A percentile compares a stretch with the other conserved stretches of the same genome.
Conservation (phyloP, 2,113 vertebrate genomes). For the Phylloscopus trochilus region DNA sequence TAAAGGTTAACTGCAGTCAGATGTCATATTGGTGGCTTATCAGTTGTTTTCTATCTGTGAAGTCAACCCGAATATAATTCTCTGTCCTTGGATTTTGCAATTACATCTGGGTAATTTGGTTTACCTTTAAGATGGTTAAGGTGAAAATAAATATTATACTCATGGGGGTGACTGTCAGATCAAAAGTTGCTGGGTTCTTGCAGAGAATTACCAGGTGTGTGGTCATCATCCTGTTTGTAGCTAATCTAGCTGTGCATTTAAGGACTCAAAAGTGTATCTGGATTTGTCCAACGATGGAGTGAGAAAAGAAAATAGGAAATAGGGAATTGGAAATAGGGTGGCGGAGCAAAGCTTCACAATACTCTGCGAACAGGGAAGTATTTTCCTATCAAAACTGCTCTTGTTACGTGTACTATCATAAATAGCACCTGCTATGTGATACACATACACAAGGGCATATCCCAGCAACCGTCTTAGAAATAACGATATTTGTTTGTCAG, state of each 20-base stretch:
- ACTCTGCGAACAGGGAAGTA: not conserved
- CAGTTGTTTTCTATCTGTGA: constrained; percentile 27
- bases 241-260: not conserved
- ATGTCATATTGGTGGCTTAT: not conserved
- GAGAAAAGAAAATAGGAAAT: not conserved
- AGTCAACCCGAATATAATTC: not conserved
- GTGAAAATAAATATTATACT: not conserved
- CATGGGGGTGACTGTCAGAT: not conserved
- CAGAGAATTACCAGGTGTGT: not conserved
- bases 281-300: not conserved
- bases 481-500: not conserved
- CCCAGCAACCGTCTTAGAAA: not conserved
- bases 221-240: not conserved
- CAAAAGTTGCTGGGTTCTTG: not conserved
- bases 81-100: constrained; percentile 17
- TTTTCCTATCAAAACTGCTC: not conserved
- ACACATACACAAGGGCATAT: fast-evolving
- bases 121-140: not conserved
- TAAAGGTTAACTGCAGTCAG: constrained; percentile 29
- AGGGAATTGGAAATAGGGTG: not conserved
- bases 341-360: not conserved
- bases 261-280: not conserved
- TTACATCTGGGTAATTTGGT: not conserved
- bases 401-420: not conserved
- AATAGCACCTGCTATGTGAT: not conserved